phyloP scores from a whole-genome alignment of 2,113 vertebrate species.

The Ornithorhynchus anatinus region DNA sequence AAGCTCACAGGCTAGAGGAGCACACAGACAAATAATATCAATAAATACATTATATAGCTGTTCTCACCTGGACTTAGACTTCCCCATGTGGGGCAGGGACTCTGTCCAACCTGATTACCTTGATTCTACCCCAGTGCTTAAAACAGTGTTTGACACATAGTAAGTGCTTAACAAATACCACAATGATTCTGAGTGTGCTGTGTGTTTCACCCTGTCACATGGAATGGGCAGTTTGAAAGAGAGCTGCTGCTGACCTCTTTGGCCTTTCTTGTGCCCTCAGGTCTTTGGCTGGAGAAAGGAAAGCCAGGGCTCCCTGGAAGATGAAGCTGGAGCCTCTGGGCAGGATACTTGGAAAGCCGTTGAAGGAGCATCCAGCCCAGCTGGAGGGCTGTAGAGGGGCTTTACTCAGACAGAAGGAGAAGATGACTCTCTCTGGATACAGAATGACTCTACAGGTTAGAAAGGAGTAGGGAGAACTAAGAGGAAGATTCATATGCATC shows the following conservation, averaged over 20 bases:
- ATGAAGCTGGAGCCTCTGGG: slow-evolving; percentile 13
- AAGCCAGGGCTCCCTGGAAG: background rate
- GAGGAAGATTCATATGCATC: no score
- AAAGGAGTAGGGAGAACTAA: background rate
- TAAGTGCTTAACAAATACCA: background rate
- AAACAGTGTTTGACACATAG: background rate
- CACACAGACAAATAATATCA: no score
- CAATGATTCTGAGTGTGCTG: background rate
- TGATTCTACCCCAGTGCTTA: background rate
- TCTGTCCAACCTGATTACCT: background rate
- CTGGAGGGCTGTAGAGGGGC: no score
- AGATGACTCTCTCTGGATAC: slow-evolving; percentile 30
- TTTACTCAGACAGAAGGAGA: slow-evolving; percentile 1
- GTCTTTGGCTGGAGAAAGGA: slow-evolving; percentile 1
- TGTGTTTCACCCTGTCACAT: background rate
- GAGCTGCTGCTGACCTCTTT: background rate
- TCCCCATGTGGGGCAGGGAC: background rate
- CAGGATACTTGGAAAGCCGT: slow-evolving; percentile 13
- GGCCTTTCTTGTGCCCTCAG: slow-evolving; percentile 14
- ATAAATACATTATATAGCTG: background rate
- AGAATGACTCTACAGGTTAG: slow-evolving; percentile 45
- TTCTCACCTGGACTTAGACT: background rate
- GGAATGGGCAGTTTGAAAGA: background rate
- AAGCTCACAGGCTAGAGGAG: no score
- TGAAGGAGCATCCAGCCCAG: background rate